Conservation (phyloP, 2,113 vertebrate genomes). For the Chaenogobius annularis region DNA sequence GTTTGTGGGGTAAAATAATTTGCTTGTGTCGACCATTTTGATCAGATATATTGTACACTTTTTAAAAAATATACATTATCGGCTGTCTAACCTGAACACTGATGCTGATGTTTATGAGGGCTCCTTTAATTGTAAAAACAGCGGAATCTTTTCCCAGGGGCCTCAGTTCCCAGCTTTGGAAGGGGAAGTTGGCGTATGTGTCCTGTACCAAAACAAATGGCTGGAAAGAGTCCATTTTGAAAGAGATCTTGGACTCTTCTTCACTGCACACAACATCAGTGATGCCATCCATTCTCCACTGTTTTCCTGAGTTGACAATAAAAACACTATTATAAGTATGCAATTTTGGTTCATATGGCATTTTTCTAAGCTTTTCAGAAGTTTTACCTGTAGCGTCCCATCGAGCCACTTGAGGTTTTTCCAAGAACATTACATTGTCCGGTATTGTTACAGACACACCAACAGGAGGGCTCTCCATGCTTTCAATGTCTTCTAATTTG, state of each 20-base stretch:
- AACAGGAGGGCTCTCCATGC: slow-evolving; percentile 45
- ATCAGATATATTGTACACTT: background rate
- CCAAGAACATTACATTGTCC: slow-evolving; percentile 76
- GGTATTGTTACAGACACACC: slow-evolving; percentile 76
- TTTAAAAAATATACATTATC: background rate
- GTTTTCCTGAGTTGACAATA: slow-evolving; percentile 52
- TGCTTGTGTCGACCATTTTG: background rate
- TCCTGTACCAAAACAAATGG: slow-evolving; percentile 84
- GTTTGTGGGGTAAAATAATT: background rate
- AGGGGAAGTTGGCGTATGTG: slow-evolving; percentile 83
- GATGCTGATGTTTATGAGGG: slow-evolving; percentile 79
- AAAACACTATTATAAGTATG: too few species aligned
- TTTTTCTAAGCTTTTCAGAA: background rate
- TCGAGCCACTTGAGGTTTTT: slow-evolving; percentile 79
- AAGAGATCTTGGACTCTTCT: slow-evolving; percentile 69
- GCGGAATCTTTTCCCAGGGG: slow-evolving; percentile 73
- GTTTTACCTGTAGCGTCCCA: slow-evolving; percentile 84
- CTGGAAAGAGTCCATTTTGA: slow-evolving; percentile 77
- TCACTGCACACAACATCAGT: slow-evolving; percentile 49
- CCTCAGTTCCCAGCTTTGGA: slow-evolving; percentile 84
- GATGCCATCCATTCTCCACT: slow-evolving; percentile 84
- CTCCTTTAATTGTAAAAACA: slow-evolving; percentile 71
- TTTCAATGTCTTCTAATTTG: slow-evolving; percentile 40
- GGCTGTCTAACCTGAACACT: slow-evolving; percentile 77
- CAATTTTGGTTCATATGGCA: background rate